Conservation (phyloP, 2,888 invertebrate species). For the Pyrocoelia pectoralis region DNA sequence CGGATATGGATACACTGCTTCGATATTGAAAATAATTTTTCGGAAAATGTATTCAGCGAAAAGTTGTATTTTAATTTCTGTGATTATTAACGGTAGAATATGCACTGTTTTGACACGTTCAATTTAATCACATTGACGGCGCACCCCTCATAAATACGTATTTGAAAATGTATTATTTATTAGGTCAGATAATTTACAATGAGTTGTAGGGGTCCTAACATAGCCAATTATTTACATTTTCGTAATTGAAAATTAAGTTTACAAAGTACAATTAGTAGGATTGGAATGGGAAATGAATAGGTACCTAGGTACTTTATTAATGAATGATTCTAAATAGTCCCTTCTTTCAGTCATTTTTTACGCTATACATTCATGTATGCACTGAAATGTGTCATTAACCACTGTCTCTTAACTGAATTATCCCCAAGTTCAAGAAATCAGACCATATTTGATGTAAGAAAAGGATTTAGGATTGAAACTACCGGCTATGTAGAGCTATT, state of each 20-base stretch:
- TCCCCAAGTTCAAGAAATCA: too few relatives aligned
- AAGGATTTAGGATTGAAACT: too few relatives aligned
- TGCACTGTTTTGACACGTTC: conserved; percentile 10
- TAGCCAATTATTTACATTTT: conserved; percentile 5
- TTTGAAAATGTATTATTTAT: conserved; percentile 11
- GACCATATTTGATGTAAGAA: too few relatives aligned
- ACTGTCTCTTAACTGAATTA: too few relatives aligned
- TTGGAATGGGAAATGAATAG: too few relatives aligned
- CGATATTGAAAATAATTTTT: too few relatives aligned
- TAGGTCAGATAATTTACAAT: conserved; percentile 8
- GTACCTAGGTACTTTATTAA: conserved; percentile 10
- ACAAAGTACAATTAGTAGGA: background rate
- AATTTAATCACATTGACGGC: conserved; percentile 7
- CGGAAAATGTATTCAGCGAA: too few relatives aligned
- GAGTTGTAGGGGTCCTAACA: background rate
- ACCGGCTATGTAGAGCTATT: too few relatives aligned
- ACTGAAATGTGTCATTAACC: too few relatives aligned
- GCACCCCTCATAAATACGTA: conserved; percentile 12
- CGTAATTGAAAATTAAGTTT: conserved; percentile 10
- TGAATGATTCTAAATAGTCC: conserved; percentile 22
- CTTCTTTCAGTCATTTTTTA: conserved; percentile 20
- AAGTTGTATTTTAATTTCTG: background rate
- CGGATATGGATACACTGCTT: too few relatives aligned
- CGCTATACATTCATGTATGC: too few relatives aligned
- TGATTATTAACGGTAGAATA: background rate